These are phyloP conservation scores for Bombus cullumanus DNA, from an alignment of 1,140 invertebrate genomes.

Conservation along the genomic window DNA sequence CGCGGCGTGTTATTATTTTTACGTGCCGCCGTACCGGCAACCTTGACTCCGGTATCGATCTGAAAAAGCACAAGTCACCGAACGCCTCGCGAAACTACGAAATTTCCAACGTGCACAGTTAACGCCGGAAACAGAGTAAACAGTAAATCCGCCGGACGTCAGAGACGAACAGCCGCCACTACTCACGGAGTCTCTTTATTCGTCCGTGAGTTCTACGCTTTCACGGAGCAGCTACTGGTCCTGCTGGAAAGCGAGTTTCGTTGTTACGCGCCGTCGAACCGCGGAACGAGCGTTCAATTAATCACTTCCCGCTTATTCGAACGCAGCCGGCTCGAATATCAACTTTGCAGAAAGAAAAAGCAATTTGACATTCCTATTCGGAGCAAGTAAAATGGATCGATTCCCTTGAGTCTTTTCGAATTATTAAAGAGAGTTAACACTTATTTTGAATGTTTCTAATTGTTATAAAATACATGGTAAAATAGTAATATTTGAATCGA, in stretches of 20 bases:
- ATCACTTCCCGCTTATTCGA: conserved; percentile 19
- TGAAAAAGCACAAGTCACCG: conserved; percentile 15
- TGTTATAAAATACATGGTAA: too few relatives aligned
- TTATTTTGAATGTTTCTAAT: too few relatives aligned
- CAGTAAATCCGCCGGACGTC: conserved; percentile 15
- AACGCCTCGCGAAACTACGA: background rate
- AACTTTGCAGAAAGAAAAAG: background rate
- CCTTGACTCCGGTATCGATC: conserved; percentile 47
- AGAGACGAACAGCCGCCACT: conserved; percentile 8
- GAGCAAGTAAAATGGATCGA: background rate
- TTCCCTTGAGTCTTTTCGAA: too few relatives aligned
- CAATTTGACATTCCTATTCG: background rate
- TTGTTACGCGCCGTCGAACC: conserved; percentile 12
- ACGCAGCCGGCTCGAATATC: background rate
- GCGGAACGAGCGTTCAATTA: conserved; percentile 14
- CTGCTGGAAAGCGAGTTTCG: conserved; percentile 7
- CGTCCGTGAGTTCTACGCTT: background rate
- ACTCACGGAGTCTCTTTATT: conserved; percentile 17
- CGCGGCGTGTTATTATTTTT: conserved; percentile 31
- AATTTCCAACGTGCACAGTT: conserved; percentile 11
- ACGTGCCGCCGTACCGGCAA: background rate
- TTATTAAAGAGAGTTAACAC: too few relatives aligned
- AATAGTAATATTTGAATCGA: background rate
- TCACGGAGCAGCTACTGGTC: background rate
- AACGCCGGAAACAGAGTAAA: conserved; percentile 26